Percentiles rank a stretch among this genome's conserved stretches.
Conservation (phyloP, 2,888 invertebrate genomes). For the Apodemia arnacis region DNA sequence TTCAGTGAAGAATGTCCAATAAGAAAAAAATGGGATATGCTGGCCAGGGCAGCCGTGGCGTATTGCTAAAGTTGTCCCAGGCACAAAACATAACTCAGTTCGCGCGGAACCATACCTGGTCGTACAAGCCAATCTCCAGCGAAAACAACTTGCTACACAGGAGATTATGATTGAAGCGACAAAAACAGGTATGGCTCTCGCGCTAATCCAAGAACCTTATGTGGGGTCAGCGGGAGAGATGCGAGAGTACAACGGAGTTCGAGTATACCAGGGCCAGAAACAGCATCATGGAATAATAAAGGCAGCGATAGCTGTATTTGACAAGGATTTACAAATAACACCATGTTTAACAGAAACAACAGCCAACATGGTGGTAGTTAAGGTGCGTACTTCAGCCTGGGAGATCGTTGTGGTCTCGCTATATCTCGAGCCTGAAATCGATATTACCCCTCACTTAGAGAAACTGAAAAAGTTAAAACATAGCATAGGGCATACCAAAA, state of each 20-base stretch:
- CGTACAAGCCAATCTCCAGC: conserved; percentile 42
- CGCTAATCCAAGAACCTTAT: conserved; percentile 63
- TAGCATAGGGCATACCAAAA: not conserved
- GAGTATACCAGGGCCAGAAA: conserved; percentile 9
- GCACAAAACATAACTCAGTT: not conserved
- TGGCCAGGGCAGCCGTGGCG: too few species aligned
- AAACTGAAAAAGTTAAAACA: not conserved
- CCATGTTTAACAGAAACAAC: not conserved
- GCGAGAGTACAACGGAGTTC: conserved; percentile 1
- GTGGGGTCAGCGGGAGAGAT: conserved; percentile 32
- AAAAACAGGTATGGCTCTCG: not conserved
- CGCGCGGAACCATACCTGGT: not conserved
- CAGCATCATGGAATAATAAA: conserved; percentile 11
- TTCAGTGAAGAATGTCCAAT: too few species aligned
- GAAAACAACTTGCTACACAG: conserved; percentile 37
- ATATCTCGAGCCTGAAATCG: not conserved
- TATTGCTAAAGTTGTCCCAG: too few species aligned
- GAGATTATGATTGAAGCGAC: conserved; percentile 40
- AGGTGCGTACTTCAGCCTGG: not conserved
- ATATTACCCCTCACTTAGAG: not conserved
- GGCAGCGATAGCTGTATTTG: conserved; percentile 40
- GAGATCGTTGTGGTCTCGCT: not conserved
- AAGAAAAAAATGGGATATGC: too few species aligned
- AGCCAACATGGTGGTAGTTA: not conserved
- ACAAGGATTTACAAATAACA: not conserved